These are phyloP conservation scores for Eubucco bourcierii DNA, from an alignment of 2,113 vertebrate genomes.

Conservation along the genomic window DNA sequence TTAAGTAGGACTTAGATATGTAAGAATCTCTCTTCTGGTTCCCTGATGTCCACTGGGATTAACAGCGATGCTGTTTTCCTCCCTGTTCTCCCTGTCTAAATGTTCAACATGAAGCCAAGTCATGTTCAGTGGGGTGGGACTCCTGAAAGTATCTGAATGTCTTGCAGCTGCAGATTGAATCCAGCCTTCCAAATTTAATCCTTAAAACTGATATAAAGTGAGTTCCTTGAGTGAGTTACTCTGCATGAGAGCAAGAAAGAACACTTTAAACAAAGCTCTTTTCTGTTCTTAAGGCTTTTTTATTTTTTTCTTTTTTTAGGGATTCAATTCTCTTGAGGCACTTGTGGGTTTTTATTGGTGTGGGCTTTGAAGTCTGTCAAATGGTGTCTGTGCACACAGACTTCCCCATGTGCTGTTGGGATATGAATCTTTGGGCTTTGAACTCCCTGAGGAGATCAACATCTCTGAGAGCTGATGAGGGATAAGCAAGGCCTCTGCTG, in stretches of 20 bases:
- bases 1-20: not conserved
- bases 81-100: not conserved
- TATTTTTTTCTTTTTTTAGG: not conserved
- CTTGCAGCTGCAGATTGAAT: slow-evolving; percentile 4
- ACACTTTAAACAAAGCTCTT: not conserved
- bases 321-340: not conserved
- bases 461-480: not conserved
- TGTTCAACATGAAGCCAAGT: not conserved
- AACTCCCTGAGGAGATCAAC: not conserved
- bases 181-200: not conserved
- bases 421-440: not conserved
- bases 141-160: not conserved
- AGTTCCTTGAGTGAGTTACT: not conserved
- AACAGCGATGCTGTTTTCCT: not conserved
- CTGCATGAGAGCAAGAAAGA: not conserved
- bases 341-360: not conserved
- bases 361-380: not conserved
- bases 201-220: not conserved
- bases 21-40: not conserved
- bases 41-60: not conserved
- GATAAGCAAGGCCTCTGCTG: not conserved
- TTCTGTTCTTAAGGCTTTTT: not conserved
- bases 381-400: not conserved
- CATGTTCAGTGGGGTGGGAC: not conserved
- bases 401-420: not conserved